Evolutionary conservation across 2,113 vertebrate genomes (phyloP), one percentile per base, ranked within the genome.

Genomic region (Microtus richardsoni): DNA sequence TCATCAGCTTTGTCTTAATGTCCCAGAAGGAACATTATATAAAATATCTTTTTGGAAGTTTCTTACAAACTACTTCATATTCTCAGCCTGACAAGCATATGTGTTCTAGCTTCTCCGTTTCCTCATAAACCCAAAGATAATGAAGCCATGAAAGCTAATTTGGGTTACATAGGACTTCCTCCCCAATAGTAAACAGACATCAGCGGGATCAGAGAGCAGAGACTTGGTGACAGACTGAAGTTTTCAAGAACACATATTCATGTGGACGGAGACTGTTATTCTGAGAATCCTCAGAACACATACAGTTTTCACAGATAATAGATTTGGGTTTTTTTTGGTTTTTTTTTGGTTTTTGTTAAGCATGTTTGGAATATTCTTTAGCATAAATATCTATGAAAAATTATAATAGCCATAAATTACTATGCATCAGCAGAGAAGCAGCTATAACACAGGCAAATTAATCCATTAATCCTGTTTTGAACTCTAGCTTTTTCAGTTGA

Each of bases 361-460:
- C 95, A 86, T 95, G 54, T n/a, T 93, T 93, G 73, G 52, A 94
- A 96, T 97, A 95, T 16, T 94, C 80, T 85, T 68, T 62, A 28
- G 93, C 88, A 95, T 96, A 91, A 97, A 92, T 13, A 93, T 41
- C 95, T 94, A 44, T 82, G 78, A 84, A 91, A 88, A 97, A 96
- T 66, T 82, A 49, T n/a, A 91, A 82, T 93, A 83, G 83, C 88
- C 36, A 66, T 88, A 95, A 96, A 96, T 96, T 39, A 85, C 64
- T 94, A 77, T 44, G 87, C 44, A 94, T 88, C 93, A 91, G n/a
- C 47, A 86, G 39, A 52, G 62, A 82, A 91, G 26, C 83, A 94
- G 75, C n/a, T 26, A 75, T 3, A 47, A 33, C 79, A 17, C 39
- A 77, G 47, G 78, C 49, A 93, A 94, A 94, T 71, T 87, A 80